phyloP scores from a whole-genome alignment of 2,888 invertebrate species.

The Lumbricus terrestris region DNA sequence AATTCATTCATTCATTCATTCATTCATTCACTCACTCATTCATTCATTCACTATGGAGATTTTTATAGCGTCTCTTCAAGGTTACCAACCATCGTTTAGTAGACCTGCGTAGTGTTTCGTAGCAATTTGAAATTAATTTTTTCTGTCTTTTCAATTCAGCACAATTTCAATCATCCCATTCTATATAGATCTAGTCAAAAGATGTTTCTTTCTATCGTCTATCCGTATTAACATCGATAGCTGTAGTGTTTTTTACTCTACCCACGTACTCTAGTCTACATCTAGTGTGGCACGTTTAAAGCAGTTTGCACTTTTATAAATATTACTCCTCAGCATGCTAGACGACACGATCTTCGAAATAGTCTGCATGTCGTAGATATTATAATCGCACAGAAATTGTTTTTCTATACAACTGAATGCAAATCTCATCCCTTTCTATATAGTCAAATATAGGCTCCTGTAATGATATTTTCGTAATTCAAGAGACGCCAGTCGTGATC shows the following conservation, averaged over 20 bases:
- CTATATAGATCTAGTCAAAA: too few species aligned
- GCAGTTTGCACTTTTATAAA: background rate
- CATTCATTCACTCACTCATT: too few species aligned
- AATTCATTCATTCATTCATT: too few species aligned
- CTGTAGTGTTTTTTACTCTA: background rate
- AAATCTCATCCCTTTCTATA: too few species aligned
- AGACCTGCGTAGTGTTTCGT: too few species aligned
- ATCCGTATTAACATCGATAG: too few species aligned
- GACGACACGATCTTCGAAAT: background rate
- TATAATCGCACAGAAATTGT: background rate
- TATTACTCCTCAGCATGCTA: background rate
- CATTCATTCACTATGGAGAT: too few species aligned
- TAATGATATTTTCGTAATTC: background rate
- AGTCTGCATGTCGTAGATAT: background rate
- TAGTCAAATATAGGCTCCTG: background rate
- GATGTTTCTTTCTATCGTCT: background rate
- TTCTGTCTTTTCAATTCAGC: background rate
- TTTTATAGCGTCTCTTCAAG: too few species aligned
- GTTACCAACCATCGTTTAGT: too few species aligned
- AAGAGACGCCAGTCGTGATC: too few species aligned
- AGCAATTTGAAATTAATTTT: background rate
- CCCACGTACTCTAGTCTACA: background rate
- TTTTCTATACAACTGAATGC: background rate
- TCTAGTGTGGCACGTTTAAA: background rate
- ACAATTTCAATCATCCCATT: background rate